Evolutionary conservation across 2,113 vertebrate genomes (phyloP), one percentile per base, ranked within the genome.

Genomic region (Australoheros scitulus): DNA sequence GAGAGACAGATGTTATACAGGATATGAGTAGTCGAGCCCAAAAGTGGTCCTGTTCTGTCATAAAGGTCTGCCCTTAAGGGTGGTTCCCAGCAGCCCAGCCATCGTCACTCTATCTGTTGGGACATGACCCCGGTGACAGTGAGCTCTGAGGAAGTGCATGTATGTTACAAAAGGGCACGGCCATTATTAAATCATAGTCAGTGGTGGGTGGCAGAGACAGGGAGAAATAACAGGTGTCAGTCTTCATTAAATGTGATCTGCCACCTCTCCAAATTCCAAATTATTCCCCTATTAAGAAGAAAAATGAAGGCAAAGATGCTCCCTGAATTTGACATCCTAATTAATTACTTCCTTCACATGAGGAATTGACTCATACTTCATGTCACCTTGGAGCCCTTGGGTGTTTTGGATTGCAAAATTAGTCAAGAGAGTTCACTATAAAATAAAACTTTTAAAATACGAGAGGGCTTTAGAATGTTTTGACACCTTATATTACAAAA

Each of bases 211-310:
- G 83, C 1, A 10, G 70, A 82, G 89, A 87, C 55, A 14, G 76
- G 64, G 79, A 77, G 57, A 89, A 92, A 93, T 88, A 94, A 93
- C 93, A 94, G 92, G 89, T 93, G 94, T 93, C 94, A 87, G 90
- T 96, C 94, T 95, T 95, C 89, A 95, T 95, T 95, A 95, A 63
- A 76, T 29, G 81, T 55, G 89, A 94, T 93, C 91, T 94, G 88
- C 92, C 64, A 52, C 84, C 89, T 92, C 83, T 95, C 93, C 82
- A 93, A 94, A 92, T 92, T 92, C 87, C 80, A 91, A 94, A 95
- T 95, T 91, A 95, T 93, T 93, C 91, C 86, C 85, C 93, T 92
- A 94, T 95, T 95, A 95, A 90, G 86, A 91, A 93, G 92, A 94
- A 89, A 93, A 94, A 95, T 94, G 83, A 93, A 91, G 90, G 83